Evolutionary conservation across 2,113 vertebrate genomes (phyloP).

Genomic region (Cranoglanis bouderius): DNA sequence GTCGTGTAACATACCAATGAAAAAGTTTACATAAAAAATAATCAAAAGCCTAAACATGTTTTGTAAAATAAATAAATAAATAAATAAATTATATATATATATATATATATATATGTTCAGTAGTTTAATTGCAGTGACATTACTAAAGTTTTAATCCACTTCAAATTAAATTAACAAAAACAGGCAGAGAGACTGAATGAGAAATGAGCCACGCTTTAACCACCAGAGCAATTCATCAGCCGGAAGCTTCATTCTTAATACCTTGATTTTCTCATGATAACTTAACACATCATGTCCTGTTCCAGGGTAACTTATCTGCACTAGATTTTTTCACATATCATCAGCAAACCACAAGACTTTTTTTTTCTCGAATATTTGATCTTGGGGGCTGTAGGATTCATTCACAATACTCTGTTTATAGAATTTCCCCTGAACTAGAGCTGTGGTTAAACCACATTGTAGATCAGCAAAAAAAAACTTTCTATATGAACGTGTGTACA

Average conservation of each 20-base stretch:
- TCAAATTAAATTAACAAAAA: neutral
- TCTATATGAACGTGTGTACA: neutral
- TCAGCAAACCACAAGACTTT: conserved; percentile 12
- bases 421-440: conserved; percentile 26
- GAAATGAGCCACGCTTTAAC: neutral
- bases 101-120: too few species aligned
- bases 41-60: neutral
- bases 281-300: neutral
- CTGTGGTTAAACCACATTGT: conserved; percentile 19
- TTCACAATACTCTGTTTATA: neutral
- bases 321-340: neutral
- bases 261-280: conserved; percentile 15
- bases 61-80: too few species aligned
- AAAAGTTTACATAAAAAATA: neutral
- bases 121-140: neutral
- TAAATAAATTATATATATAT: too few species aligned
- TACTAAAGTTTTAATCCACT: neutral
- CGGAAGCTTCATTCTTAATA: neutral
- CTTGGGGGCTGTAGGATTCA: neutral
- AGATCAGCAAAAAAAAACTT: conserved; percentile 9
- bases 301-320: neutral
- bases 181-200: neutral
- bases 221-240: neutral
- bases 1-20: neutral
- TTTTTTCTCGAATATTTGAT: conserved; percentile 5